These are phyloP conservation scores for Pterocles orientalis DNA, from an alignment of 2,113 vertebrate genomes.

Conservation along the genomic window DNA sequence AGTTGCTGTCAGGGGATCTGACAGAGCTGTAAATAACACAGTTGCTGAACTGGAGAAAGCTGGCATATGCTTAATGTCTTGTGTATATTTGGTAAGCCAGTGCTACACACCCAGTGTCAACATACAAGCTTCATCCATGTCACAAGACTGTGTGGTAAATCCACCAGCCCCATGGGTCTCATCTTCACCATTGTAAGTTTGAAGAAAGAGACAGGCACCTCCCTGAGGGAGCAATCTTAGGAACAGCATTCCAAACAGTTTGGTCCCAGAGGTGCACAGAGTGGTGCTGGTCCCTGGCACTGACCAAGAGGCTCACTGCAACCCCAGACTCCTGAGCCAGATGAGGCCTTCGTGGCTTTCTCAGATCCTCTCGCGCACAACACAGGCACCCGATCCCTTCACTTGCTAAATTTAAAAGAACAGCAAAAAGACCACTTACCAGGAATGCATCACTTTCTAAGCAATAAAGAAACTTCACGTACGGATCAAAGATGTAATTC, in stretches of 20 bases:
- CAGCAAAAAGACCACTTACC: neutral
- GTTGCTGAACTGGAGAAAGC: neutral
- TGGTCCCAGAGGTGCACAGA: neutral
- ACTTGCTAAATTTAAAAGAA: neutral
- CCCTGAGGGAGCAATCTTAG: neutral
- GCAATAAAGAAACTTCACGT: neutral
- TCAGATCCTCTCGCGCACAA: neutral
- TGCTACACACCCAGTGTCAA: neutral
- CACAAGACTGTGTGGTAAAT: neutral
- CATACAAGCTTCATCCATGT: neutral
- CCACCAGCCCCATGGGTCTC: accelerated
- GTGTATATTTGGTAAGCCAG: neutral
- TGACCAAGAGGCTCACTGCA: neutral
- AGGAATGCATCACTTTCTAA: neutral
- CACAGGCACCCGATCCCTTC: neutral
- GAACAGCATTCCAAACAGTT: neutral
- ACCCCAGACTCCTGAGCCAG: neutral
- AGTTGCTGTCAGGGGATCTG: neutral
- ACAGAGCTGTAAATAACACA: neutral
- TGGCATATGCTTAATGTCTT: neutral
- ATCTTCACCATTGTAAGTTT: neutral
- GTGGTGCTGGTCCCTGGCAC: neutral
- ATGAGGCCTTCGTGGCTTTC: neutral
- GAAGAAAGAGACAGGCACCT: neutral
- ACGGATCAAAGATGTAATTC: neutral